Base-by-base conservation (phyloP, 1,140 invertebrate genomes). In the Drosophila biarmipes region DNA sequence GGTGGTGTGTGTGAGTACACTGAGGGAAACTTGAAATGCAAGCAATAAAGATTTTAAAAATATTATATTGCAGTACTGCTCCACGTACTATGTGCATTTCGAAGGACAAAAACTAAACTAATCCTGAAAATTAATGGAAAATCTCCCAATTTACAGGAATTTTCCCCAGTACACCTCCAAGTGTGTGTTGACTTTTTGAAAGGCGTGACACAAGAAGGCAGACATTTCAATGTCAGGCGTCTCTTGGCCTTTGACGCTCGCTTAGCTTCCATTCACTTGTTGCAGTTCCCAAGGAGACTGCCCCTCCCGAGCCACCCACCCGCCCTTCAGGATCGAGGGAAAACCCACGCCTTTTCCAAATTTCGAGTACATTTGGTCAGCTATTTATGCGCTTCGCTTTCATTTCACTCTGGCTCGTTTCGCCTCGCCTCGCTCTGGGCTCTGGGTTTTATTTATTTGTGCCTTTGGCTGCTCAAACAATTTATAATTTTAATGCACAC, bases 401-500 rank as follows among this genome's bases (percentile, higher is more conserved):
- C 56, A 38, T 71, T 68, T 62, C 19, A 46, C 35, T 62, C 62
- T 55, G 43, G 24, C 78, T 51, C 31, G 19, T 29, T 63, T 64
- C 42, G 53, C 8, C 27, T 43, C 29, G 7, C 0, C 43, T 59
- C 53, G 40, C 57, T 55, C 42, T 45, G 53, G 66, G 40, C 38
- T 53, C 35, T 55, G 54, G 71, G 34, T 72, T 78, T 79, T 79
- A 73, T 81, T 76, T 79, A 90, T 66, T 48, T 68, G 35, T 78
- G 58, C 53, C 54, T 78, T 77, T 78, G 67, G 80, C 71, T 78
- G 74, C 79, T 80, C 72, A 85, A 85, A 84, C 80, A 84, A 86
- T 85, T 86, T 84, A 85, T 80, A 86, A 84, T 86, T 84, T 76
- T 84, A 86, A 86, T 84, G 73, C 80, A 80, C 76, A 84, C 80